Conservation (phyloP, 2,888 invertebrate species). For the Drosophila tanythrix region DNA sequence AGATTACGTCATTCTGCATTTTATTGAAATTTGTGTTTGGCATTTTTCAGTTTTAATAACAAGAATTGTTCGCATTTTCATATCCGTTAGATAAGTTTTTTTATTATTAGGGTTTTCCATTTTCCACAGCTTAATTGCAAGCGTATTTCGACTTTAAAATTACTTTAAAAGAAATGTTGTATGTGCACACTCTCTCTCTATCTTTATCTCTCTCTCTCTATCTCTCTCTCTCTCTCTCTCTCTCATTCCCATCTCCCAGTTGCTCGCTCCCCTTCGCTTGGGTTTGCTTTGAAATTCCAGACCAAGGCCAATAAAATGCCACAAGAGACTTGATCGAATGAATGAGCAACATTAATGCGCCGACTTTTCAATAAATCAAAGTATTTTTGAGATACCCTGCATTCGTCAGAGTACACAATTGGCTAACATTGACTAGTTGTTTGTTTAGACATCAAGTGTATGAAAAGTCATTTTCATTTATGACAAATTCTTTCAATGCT, state of each 20-base stretch:
- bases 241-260: not conserved
- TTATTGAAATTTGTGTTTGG: constrained; percentile 42
- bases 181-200: not conserved
- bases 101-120: not conserved
- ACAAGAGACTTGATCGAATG: not conserved
- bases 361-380: constrained; percentile 37
- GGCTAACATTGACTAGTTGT: not conserved
- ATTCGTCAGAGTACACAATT: not conserved
- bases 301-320: not conserved
- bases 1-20: not conserved
- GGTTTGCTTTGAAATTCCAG: not conserved
- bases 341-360: constrained; percentile 29
- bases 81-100: too few relatives aligned
- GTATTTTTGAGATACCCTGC: constrained; percentile 4
- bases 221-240: not conserved
- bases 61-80: not conserved
- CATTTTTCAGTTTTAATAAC: constrained; percentile 8
- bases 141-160: constrained; percentile 4
- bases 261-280: not conserved
- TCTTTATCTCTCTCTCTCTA: not conserved
- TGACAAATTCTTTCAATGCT: not conserved
- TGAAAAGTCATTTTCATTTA: not conserved
- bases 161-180: not conserved
- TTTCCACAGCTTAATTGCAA: constrained; percentile 13
- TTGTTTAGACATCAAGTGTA: not conserved